Evolutionary conservation across 2,113 vertebrate genomes (phyloP).

Genomic region (Eidolon helvum): DNA sequence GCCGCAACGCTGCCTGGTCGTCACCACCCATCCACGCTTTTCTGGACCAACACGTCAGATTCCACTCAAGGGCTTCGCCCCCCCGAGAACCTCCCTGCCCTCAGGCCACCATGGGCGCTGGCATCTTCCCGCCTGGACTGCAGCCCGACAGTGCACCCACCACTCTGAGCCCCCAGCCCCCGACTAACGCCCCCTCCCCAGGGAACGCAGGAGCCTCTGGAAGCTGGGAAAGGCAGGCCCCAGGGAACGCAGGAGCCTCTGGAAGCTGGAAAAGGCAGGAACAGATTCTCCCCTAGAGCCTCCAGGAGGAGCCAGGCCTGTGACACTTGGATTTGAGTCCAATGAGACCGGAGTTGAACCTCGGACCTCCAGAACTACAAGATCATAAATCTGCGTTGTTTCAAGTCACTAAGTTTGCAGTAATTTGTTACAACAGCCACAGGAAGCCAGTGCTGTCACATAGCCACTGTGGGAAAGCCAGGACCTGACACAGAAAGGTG

Average conservation of each 20-base stretch:
- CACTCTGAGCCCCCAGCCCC: not conserved
- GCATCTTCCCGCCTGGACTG: not conserved
- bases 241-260: not conserved
- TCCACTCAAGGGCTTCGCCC: not conserved
- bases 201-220: not conserved
- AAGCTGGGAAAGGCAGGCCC: not conserved
- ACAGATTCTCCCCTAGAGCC: not conserved
- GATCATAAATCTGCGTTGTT: not conserved
- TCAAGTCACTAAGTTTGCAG: not conserved
- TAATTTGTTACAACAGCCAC: not conserved
- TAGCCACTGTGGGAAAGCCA: fast-evolving
- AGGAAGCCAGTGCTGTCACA: not conserved
- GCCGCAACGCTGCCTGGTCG: fast-evolving
- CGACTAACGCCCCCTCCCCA: not conserved
- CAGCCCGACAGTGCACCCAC: not conserved
- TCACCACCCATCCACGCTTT: not conserved
- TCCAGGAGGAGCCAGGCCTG: not conserved
- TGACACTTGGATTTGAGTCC: not conserved
- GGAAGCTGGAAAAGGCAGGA: not conserved
- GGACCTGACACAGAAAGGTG: fast-evolving
- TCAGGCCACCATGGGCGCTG: fast-evolving
- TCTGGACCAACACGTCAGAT: not conserved
- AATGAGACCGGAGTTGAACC: not conserved
- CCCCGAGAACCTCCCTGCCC: too few relatives aligned
- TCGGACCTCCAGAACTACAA: not conserved